These are phyloP conservation scores for Beris chalybata DNA, from an alignment of 2,888 invertebrate genomes.

Conservation along the genomic window DNA sequence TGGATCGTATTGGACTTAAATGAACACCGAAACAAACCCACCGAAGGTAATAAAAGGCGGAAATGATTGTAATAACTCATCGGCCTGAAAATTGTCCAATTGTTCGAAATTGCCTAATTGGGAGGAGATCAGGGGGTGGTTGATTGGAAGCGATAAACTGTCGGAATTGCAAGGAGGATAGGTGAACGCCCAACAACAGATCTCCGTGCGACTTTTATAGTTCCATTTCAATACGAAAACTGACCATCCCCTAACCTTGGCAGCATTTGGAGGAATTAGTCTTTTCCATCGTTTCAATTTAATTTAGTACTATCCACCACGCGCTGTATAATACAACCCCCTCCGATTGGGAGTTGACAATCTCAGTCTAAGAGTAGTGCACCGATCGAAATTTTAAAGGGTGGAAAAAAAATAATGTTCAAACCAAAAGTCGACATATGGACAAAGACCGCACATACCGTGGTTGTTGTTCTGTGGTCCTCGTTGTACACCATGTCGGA, in stretches of 20 bases:
- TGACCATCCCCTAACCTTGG: slow-evolving; percentile 13
- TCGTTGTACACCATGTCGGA: slow-evolving; percentile 42
- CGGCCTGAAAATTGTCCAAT: slow-evolving; percentile 43
- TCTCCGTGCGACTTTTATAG: too few species aligned
- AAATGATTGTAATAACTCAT: slow-evolving; percentile 45
- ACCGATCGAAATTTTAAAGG: background rate
- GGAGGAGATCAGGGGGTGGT: background rate
- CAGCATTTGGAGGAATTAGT: background rate
- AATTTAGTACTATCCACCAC: too few species aligned
- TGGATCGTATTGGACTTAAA: background rate
- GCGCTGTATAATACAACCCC: too few species aligned
- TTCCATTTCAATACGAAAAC: too few species aligned
- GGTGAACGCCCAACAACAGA: slow-evolving; percentile 9
- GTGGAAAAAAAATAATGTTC: slow-evolving; percentile 35
- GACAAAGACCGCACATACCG: slow-evolving; percentile 36
- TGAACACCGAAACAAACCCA: slow-evolving; percentile 40
- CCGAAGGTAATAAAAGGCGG: slow-evolving; percentile 44
- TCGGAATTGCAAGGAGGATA: background rate
- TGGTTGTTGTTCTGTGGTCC: slow-evolving; percentile 43
- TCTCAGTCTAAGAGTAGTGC: background rate
- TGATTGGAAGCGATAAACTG: slow-evolving; percentile 13
- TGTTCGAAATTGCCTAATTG: slow-evolving; percentile 36
- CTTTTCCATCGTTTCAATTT: too few species aligned
- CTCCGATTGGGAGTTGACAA: too few species aligned
- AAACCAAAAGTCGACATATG: slow-evolving; percentile 15